phyloP scores from a whole-genome alignment of 1,140 invertebrate species.

The Trachymyrmex septentrionalis region DNA sequence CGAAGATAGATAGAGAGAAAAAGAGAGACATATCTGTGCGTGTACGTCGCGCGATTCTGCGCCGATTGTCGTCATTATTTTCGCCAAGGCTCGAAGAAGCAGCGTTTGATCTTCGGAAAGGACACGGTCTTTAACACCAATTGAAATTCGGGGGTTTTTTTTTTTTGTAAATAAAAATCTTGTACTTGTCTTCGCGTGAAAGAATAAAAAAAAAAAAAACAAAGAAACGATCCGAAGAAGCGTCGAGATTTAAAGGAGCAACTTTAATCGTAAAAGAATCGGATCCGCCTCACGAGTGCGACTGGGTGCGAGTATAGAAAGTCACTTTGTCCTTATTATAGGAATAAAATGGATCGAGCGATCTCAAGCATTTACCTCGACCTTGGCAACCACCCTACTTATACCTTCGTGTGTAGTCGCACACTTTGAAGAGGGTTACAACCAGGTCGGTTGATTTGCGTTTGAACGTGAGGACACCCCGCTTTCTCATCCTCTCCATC shows the following conservation, averaged over 20 bases:
- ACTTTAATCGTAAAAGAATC: neutral
- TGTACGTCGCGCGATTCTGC: neutral
- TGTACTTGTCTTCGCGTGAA: neutral
- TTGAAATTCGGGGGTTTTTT: neutral
- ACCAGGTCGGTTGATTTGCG: conserved; percentile 48
- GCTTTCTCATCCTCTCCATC: conserved; percentile 26
- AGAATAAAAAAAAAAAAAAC: neutral
- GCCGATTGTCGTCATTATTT: conserved; percentile 19
- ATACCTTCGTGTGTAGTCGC: conserved; percentile 33
- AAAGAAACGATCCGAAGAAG: neutral
- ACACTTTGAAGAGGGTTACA: conserved; percentile 28
- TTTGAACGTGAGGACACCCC: conserved; percentile 36
- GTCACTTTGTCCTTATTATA: neutral
- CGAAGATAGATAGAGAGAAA: conserved; percentile 58
- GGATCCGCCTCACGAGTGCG: neutral
- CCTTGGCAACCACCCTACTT: conserved; percentile 50
- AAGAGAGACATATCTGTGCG: conserved; percentile 16
- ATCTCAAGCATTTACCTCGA: conserved; percentile 30
- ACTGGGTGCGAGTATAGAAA: neutral
- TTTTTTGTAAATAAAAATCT: neutral
- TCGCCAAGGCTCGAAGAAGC: neutral
- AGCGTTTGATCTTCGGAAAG: neutral
- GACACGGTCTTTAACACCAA: neutral
- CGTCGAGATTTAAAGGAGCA: neutral
- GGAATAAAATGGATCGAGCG: conserved; percentile 38